Evolutionary conservation across 2,113 vertebrate species (phyloP).

Genomic region (Chionodraco myersi): DNA sequence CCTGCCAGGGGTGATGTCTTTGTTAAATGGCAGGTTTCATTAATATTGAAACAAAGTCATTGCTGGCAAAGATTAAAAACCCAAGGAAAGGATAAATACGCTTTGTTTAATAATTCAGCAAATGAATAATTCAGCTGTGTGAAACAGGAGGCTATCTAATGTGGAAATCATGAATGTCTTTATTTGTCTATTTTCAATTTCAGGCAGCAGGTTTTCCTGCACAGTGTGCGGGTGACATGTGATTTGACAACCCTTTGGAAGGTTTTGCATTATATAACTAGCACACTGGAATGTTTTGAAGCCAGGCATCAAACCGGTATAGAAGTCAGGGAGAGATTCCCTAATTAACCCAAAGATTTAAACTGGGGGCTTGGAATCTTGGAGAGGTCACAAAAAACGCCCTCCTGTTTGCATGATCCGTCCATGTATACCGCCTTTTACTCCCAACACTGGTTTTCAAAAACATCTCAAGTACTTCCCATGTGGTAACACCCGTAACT

Average conservation of each 20-base stretch:
- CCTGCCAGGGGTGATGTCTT: slow-evolving; percentile 48
- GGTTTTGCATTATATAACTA: neutral
- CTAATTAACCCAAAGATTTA: slow-evolving; percentile 27
- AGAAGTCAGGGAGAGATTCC: neutral
- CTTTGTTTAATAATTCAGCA: slow-evolving; percentile 74
- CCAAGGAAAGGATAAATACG: slow-evolving; percentile 67
- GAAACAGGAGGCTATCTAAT: slow-evolving; percentile 39
- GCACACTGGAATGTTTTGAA: slow-evolving; percentile 5
- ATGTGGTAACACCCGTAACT: neutral
- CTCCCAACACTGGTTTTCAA: neutral
- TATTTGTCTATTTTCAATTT: slow-evolving; percentile 42
- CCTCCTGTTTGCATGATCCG: neutral
- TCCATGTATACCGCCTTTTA: neutral
- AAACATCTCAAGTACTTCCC: neutral
- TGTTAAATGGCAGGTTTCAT: slow-evolving; percentile 71
- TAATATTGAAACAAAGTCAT: slow-evolving; percentile 74
- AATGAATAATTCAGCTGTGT: slow-evolving; percentile 66
- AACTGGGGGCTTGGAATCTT: neutral
- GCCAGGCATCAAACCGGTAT: slow-evolving; percentile 18
- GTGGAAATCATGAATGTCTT: slow-evolving; percentile 41
- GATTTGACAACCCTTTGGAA: slow-evolving; percentile 28
- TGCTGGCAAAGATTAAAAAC: slow-evolving; percentile 70
- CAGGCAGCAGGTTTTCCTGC: slow-evolving; percentile 3
- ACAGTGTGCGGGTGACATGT: neutral
- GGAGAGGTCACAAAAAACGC: neutral